Percentiles rank a stretch among this genome's conserved stretches.
Evolutionary conservation across 2,888 invertebrate species (phyloP).

Genomic region (Caenorhabditis virilis): DNA sequence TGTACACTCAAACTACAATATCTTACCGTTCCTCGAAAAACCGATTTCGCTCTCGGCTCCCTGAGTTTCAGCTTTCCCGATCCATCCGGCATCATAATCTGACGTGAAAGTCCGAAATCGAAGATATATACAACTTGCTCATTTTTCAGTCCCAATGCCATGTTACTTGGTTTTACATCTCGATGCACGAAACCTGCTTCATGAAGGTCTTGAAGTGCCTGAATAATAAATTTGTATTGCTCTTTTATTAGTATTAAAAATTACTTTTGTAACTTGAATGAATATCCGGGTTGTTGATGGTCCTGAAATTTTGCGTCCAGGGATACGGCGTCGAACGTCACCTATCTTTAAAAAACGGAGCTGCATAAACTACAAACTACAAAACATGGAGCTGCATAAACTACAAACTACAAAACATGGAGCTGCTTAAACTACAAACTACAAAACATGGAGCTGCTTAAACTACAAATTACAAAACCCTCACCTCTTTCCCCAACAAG

Average conservation of each 20-base stretch:
- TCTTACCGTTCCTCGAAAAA: conserved; percentile 90
- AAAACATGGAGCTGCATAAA: no score
- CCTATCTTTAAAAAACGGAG: conserved; percentile 7
- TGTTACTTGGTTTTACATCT: conserved; percentile 60
- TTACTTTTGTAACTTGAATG: conserved; percentile 50
- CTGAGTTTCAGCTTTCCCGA: conserved; percentile 78
- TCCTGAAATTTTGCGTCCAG: conserved; percentile 45
- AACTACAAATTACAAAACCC: not conserved
- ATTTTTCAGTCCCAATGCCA: conserved; percentile 49
- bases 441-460: no score
- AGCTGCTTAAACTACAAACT: no score
- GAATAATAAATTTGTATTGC: no score
- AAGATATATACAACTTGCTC: conserved; percentile 54
- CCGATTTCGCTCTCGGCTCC: conserved; percentile 72
- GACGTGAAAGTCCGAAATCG: conserved; percentile 63
- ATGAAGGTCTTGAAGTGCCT: conserved; percentile 55
- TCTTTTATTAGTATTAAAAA: no score
- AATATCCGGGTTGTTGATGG: conserved; percentile 47
- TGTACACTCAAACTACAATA: conserved; percentile 99
- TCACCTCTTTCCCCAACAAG: conserved; percentile 57
- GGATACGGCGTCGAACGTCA: conserved; percentile 53
- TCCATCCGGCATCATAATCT: conserved; percentile 72
- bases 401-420: no score
- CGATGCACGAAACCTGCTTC: conserved; percentile 59
- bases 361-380: no score